Evolutionary conservation across 2,113 vertebrate genomes (phyloP), one percentile per base, ranked within the genome.

Genomic region (Meriones unguiculatus): DNA sequence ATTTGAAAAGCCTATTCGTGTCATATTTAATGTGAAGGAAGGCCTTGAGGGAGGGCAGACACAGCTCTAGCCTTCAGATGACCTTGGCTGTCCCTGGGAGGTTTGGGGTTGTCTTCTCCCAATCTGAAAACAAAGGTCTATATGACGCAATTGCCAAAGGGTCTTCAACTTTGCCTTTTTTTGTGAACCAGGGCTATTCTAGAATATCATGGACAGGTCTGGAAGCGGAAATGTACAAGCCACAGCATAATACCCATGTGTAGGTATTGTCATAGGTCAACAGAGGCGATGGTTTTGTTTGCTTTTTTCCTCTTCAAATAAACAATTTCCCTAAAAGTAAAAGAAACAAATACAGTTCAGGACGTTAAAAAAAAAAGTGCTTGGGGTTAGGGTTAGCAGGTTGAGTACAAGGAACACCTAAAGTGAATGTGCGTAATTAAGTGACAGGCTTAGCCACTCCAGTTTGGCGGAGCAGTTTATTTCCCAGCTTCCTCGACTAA

Each of bases 401-500:
- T 6, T 86, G 28, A 91, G 70, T 10, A 30, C 69, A 70, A 87
- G 80, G 88, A 89, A 59, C 64, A 15, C 54, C 25, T 32, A 50
- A 95, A 93, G 62, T 41, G 70, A 67, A 46, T 46, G 46, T 46
- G 46, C 5, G 5, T 46, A 46, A 46, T 46, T 46, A 95, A 93
- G 62, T 41, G 70, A 67, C 41, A 35, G 28, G 87, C 30, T 81
- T 12, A 9, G 14, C 75, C 73, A 77, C 50, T 81, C 90, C 54
- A 4, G 7, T 77, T 82, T 97, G 57, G 38, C 32, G 7, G 35
- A 59, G 8, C 30, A 59, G 59, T 52, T 30, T 15, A 18, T 59
- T 96, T 95, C 81, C 86, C 77, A 15, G 12, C 75, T 81, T 77
- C 86, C 62, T 95, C 89, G 89, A 75, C 24, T 95, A 96, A 90